phyloP scores from a whole-genome alignment of 2,797 vertebrate genomes.

The Melanotaenia boesemani region DNA sequence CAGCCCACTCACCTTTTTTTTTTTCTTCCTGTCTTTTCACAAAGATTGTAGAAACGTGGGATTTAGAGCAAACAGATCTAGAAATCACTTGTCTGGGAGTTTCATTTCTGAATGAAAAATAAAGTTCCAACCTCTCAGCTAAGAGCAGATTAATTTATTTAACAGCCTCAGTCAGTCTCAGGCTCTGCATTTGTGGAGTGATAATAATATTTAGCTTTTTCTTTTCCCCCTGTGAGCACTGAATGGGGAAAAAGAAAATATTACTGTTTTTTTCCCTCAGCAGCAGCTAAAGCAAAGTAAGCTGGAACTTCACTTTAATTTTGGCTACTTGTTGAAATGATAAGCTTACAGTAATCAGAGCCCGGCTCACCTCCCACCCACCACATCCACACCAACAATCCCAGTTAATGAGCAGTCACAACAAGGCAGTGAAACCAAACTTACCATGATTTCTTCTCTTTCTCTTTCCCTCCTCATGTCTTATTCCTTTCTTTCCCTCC shows the following conservation, averaged over 20 bases:
- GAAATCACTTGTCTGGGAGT: conserved; percentile 27
- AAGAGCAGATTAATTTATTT: conserved; percentile 22
- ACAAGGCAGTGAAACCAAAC: conserved; percentile 60
- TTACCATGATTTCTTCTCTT: conserved; percentile 84
- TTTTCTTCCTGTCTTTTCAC: neutral
- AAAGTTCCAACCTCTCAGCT: conserved; percentile 17
- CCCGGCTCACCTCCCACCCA: conserved; percentile 45
- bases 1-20: conserved; percentile 27
- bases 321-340: neutral
- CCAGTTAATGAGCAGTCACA: conserved; percentile 47
- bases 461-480: conserved; percentile 6
- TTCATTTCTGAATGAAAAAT: conserved; percentile 15
- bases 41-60: conserved; percentile 5
- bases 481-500: conserved; percentile 11
- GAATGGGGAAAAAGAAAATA: neutral
- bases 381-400: conserved; percentile 32
- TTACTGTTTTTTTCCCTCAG: neutral
- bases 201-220: conserved; percentile 10
- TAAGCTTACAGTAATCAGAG: conserved; percentile 17
- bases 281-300: neutral
- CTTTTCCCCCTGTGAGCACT: neutral
- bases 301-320: conserved; percentile 10
- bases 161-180: conserved; percentile 12
- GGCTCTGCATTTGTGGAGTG: conserved; percentile 10
- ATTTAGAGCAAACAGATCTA: conserved; percentile 23